Evolutionary conservation across 35 echinoderm and acorn worm genomes (phyloP).

Genomic region (Chiridota heheva): DNA sequence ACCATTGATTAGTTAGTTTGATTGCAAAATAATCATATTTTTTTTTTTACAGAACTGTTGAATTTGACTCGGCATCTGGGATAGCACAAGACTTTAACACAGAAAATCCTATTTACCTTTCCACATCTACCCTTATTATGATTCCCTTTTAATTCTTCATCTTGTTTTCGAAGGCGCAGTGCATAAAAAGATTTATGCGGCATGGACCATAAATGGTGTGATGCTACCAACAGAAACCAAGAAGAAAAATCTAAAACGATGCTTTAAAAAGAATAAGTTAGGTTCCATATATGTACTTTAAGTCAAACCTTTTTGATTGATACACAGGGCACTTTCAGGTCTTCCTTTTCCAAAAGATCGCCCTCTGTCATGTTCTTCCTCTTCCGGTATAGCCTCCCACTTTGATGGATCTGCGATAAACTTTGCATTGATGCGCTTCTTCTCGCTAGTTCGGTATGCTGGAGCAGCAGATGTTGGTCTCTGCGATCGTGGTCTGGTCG

Average conservation of each 20-base stretch:
- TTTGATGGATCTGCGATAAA: constrained; percentile 59
- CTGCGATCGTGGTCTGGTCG: constrained; percentile 7
- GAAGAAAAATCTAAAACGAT: constrained; percentile 1
- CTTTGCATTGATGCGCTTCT: constrained; percentile 70
- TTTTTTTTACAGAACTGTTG: too few species aligned
- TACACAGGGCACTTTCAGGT: constrained; percentile 86
- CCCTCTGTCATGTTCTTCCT: constrained; percentile 39
- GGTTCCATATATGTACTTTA: neutral
- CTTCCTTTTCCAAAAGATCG: constrained; percentile 35
- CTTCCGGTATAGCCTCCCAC: constrained; percentile 29
- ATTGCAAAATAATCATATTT: too few species aligned
- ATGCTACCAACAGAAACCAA: too few species aligned
- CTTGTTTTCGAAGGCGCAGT: too few species aligned
- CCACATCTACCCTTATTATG: too few species aligned
- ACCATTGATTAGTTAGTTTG: too few species aligned
- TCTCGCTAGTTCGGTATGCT: constrained; percentile 6
- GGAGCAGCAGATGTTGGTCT: constrained; percentile 60
- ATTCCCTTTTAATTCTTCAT: too few species aligned
- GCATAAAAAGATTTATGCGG: too few species aligned
- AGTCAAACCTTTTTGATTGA: constrained; percentile 39
- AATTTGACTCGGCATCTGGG: too few species aligned
- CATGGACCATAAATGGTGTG: too few species aligned
- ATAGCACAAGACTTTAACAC: too few species aligned
- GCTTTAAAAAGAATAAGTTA: neutral
- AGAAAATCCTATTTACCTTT: too few species aligned